phyloP scores from a whole-genome alignment of 53 echinoderm and acorn worm genomes.

The Stichopus horrens region DNA sequence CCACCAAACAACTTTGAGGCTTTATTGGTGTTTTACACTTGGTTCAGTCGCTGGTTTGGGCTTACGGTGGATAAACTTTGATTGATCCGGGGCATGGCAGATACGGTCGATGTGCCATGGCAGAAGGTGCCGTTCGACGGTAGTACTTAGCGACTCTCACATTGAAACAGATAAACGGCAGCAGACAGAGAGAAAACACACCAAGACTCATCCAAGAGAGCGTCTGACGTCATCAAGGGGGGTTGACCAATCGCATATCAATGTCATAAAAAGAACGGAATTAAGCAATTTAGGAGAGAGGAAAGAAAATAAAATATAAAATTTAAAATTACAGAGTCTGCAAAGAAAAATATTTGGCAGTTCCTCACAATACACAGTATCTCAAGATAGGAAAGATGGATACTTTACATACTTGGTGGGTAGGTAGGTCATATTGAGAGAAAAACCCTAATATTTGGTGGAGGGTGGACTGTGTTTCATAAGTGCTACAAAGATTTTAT shows the following conservation, averaged over 20 bases:
- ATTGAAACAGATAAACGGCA: constrained; percentile 57
- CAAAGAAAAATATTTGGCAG: too few relatives aligned
- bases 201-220: constrained; percentile 22
- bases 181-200: constrained; percentile 50
- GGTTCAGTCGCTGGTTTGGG: background rate
- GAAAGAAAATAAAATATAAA: too few relatives aligned
- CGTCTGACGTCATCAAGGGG: background rate
- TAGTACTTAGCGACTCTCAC: constrained; percentile 58
- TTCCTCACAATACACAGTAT: too few relatives aligned
- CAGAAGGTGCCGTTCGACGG: constrained; percentile 25
- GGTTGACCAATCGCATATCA: background rate
- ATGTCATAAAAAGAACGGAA: background rate
- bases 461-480: too few relatives aligned
- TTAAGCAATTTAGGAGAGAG: too few relatives aligned
- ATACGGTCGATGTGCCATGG: too few relatives aligned
- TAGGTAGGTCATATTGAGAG: too few relatives aligned
- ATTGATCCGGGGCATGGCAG: background rate
- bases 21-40: background rate
- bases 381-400: too few relatives aligned
- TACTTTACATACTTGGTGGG: too few relatives aligned
- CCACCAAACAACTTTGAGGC: constrained; percentile 1
- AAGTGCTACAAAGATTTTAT: too few relatives aligned
- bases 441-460: too few relatives aligned
- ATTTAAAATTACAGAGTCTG: too few relatives aligned
- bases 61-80: constrained; percentile 43